These are phyloP conservation scores for Andrena minutula DNA, from an alignment of 2,888 invertebrate genomes.

Conservation along the genomic window DNA sequence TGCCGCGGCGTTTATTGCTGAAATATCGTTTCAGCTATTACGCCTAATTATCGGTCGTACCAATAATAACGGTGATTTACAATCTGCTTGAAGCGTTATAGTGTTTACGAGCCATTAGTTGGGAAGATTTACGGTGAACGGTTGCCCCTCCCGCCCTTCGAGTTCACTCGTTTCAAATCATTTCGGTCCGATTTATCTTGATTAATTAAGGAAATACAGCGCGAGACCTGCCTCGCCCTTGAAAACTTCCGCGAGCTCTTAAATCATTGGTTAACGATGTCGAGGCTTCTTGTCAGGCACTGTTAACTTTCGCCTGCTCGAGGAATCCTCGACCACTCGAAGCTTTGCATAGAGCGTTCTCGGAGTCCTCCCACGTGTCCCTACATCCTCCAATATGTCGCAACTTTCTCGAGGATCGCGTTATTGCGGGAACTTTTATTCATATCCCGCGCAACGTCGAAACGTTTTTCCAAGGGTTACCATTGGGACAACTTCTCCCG, in stretches of 20 bases:
- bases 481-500: conserved; percentile 42
- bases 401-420: conserved; percentile 39
- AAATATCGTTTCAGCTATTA: conserved; percentile 64
- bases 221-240: conserved; percentile 6
- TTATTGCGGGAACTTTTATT: conserved; percentile 53
- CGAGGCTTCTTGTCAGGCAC: neutral
- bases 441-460: conserved; percentile 28
- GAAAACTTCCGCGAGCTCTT: conserved; percentile 12
- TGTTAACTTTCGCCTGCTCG: neutral
- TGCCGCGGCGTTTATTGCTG: conserved; percentile 28
- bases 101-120: conserved; percentile 66
- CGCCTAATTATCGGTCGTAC: conserved; percentile 65
- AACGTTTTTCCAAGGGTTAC: conserved; percentile 9
- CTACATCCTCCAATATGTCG: conserved; percentile 9
- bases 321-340: neutral
- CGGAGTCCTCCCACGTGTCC: neutral
- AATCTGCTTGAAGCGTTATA: conserved; percentile 56
- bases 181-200: conserved; percentile 50
- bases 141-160: conserved; percentile 8
- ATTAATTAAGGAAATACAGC: conserved; percentile 63
- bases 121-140: conserved; percentile 68
- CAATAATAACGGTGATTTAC: conserved; percentile 71
- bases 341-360: neutral
- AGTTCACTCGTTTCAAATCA: conserved; percentile 38
- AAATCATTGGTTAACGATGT: conserved; percentile 31